Evolutionary conservation across 2,888 invertebrate species (phyloP), one percentile per base, ranked within the genome.

Genomic region (Fragum whitleyi): DNA sequence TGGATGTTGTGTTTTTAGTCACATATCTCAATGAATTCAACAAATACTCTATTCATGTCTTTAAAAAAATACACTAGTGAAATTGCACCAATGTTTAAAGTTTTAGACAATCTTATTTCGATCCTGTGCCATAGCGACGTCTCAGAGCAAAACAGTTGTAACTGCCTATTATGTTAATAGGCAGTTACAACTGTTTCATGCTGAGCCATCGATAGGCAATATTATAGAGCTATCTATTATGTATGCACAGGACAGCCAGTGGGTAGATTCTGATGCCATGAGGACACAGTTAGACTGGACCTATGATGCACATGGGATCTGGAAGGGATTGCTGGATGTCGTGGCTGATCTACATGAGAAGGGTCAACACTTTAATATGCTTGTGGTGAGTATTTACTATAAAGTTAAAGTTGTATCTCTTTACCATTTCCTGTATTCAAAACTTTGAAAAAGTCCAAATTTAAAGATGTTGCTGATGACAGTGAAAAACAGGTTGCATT

Each of bases 201-300:
- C n/a, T n/a, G n/a, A n/a, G n/a, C n/a, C n/a, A n/a, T n/a, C n/a
- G n/a, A n/a, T n/a, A n/a, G n/a, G n/a, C n/a, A n/a, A n/a, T n/a
- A n/a, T n/a, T n/a, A n/a, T n/a, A n/a, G n/a, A n/a, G n/a, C 51
- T 51, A 14, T 7, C 51, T 51, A 51, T 21, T 3, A 14, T 47
- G 14, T 32, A 61, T 32, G 29, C 42, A 16, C 80, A 92, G 90
- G 92, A 92, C 81, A 87, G 87, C 14, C 92, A 92, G 73, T 92
- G 92, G 92, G 89, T 81, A 73, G 92, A 92, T 76, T 91, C 92
- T 75, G 92, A 92, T 75, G 89, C 90, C 75, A 92, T 92, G 92
- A 67, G 74, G 1, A 72, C 76, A 21, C 79, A 87, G 69, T 75
- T 86, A 61, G 92, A 92, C 83, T 92, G 90, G 90, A 92, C 92